A percentile compares a stretch with the other conserved stretches of the same genome.
phyloP scores from a whole-genome alignment of 1,140 invertebrate species.

The Epicauta chinensis region DNA sequence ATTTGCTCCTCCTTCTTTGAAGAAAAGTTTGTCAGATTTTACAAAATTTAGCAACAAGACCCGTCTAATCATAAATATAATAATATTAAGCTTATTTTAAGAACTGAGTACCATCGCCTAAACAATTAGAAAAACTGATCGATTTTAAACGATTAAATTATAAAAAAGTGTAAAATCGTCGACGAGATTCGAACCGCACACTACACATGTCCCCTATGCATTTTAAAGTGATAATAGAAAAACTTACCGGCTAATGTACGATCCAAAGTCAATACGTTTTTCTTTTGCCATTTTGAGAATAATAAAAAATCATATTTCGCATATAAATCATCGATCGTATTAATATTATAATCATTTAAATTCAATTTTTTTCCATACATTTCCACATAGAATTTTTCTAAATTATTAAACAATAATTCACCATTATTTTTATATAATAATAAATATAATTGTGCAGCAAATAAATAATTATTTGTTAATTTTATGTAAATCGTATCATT shows the following conservation, averaged over 20 bases:
- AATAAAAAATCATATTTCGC: constrained; percentile 33
- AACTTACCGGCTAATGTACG: constrained; percentile 32
- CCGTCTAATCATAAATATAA: too few relatives aligned
- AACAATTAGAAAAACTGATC: too few relatives aligned
- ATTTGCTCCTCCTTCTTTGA: too few relatives aligned
- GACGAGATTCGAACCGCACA: too few relatives aligned
- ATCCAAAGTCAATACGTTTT: constrained; percentile 32
- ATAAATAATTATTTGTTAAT: constrained; percentile 30
- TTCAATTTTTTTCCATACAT: constrained; percentile 30
- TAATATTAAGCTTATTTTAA: too few relatives aligned
- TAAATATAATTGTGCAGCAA: constrained; percentile 38
- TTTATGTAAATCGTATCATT: constrained; percentile 30
- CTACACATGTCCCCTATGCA: neutral
- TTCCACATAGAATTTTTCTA: constrained; percentile 29
- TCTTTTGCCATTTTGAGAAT: constrained; percentile 30
- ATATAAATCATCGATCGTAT: constrained; percentile 31
- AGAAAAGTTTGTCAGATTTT: too few relatives aligned
- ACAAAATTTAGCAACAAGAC: too few relatives aligned
- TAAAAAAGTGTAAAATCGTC: too few relatives aligned
- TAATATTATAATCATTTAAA: constrained; percentile 26
- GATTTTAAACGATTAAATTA: too few relatives aligned
- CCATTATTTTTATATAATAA: constrained; percentile 32
- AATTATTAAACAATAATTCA: constrained; percentile 24
- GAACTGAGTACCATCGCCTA: too few relatives aligned
- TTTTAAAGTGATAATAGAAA: neutral